These are phyloP conservation scores for Cancer borealis DNA, from an alignment of 2,888 invertebrate genomes.

Conservation along the genomic window DNA sequence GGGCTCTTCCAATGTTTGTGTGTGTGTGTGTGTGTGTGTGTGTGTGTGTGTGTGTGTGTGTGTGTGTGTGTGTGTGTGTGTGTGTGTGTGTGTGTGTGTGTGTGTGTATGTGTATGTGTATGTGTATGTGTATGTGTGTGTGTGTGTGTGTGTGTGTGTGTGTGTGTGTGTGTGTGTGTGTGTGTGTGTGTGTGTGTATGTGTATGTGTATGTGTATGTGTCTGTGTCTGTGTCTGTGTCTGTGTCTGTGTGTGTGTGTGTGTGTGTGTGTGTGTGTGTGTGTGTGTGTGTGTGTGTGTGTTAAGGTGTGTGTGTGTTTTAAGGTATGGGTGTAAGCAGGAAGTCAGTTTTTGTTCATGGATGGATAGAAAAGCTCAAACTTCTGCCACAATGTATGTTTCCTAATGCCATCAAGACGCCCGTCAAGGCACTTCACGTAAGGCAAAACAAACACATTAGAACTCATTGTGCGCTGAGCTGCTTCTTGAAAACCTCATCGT, in stretches of 20 bases:
- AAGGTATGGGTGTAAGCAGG: background rate
- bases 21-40: background rate
- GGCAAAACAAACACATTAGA: background rate
- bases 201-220: background rate
- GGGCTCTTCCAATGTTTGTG: background rate
- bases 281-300: background rate
- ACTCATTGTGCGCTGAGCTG: background rate
- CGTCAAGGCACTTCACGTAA: background rate
- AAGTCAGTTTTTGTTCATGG: background rate
- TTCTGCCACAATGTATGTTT: background rate
- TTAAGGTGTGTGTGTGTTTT: background rate
- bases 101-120: background rate
- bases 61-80: constrained; percentile 6
- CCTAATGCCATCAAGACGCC: background rate
- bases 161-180: too few species aligned
- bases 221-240: background rate
- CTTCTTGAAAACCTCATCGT: background rate
- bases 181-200: background rate
- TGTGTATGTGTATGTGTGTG: background rate
- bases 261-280: too few species aligned
- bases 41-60: background rate
- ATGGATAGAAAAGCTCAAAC: background rate
- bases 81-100: background rate
- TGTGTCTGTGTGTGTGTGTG: background rate
- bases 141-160: background rate